A percentile compares a stretch with the other conserved stretches of the same genome.
Evolutionary conservation across 1,140 invertebrate genomes (phyloP).

Genomic region (Lysiphlebus fabarum): DNA sequence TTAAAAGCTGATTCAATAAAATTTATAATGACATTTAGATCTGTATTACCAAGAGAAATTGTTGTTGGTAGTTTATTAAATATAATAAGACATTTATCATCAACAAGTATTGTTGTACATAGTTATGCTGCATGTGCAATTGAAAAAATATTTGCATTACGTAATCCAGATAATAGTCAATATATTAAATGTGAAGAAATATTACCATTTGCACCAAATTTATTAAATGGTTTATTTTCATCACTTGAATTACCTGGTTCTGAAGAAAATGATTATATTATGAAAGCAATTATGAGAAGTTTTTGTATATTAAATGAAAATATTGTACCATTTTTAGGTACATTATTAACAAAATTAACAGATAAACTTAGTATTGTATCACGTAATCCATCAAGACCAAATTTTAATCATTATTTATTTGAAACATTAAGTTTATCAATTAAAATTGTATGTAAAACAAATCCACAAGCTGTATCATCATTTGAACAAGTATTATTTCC

Average conservation of each 20-base stretch:
- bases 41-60: constrained; percentile 77
- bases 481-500: constrained; percentile 92
- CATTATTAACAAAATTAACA: constrained; percentile 80
- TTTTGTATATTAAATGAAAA: constrained; percentile 78
- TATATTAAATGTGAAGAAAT: constrained; percentile 61
- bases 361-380: constrained; percentile 79
- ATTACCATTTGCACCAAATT: constrained; percentile 60
- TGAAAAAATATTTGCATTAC: constrained; percentile 83
- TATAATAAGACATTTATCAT: constrained; percentile 70
- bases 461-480: constrained; percentile 73
- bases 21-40: constrained; percentile 77
- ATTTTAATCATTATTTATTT: constrained; percentile 97
- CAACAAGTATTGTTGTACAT: constrained; percentile 83
- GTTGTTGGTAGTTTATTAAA: constrained; percentile 73
- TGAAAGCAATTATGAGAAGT: constrained; percentile 93
- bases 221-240: constrained; percentile 75
- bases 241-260: constrained; percentile 70
- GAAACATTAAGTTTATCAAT: constrained; percentile 88
- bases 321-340: constrained; percentile 76
- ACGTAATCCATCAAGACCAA: constrained; percentile 92
- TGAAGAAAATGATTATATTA: constrained; percentile 93
- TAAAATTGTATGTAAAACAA: constrained; percentile 80
- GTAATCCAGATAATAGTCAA: constrained; percentile 55
- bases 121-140: constrained; percentile 90
- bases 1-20: constrained; percentile 12